Conservation (phyloP, 30 jellyfish, hydroid and myxozoan genomes). For the Aurelia coerulea region DNA sequence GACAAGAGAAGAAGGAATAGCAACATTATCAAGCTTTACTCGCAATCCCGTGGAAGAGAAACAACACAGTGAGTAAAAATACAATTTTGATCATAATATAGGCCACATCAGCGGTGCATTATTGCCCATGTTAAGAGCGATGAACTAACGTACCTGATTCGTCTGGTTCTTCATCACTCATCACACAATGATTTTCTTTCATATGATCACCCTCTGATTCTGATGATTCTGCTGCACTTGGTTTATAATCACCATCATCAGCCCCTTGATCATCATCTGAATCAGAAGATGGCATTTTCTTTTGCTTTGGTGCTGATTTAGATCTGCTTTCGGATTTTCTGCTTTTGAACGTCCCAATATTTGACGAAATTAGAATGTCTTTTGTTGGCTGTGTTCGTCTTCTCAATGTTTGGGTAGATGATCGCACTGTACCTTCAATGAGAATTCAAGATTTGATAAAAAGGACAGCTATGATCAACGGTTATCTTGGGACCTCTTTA, state of each 20-base stretch:
- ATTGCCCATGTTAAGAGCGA: background rate
- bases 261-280: background rate
- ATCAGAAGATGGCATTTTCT: too few relatives aligned
- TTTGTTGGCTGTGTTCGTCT: conserved; percentile 1
- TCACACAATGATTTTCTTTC: background rate
- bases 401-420: background rate
- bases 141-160: background rate
- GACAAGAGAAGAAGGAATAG: too few relatives aligned
- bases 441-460: too few relatives aligned
- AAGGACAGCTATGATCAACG: too few relatives aligned
- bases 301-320: background rate
- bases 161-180: background rate
- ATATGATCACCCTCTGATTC: conserved; percentile 18
- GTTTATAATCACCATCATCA: conserved; percentile 5
- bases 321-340: background rate
- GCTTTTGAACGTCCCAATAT: background rate
- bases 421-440: background rate
- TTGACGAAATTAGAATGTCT: background rate
- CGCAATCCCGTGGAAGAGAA: too few relatives aligned
- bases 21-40: too few relatives aligned
- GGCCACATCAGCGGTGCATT: too few relatives aligned
- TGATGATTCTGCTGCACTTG: conserved; percentile 4
- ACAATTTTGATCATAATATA: too few relatives aligned
- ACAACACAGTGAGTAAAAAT: too few relatives aligned
- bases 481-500: too few relatives aligned